Evolutionary conservation across 1,140 invertebrate species (phyloP), one percentile per base, ranked within the genome.

Genomic region (Diorhabda carinulata): DNA sequence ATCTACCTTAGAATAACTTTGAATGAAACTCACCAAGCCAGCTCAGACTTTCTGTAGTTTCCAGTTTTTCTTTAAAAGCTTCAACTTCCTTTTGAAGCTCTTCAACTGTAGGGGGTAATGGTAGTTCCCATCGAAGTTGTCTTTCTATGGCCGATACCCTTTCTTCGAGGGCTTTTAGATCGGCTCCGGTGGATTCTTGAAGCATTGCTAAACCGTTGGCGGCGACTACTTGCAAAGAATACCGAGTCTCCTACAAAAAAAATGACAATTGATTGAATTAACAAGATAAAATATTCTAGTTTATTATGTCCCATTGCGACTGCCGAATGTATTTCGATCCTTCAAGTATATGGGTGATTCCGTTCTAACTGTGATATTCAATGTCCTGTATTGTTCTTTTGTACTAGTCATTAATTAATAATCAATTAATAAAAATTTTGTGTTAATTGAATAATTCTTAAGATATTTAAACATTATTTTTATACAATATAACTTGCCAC

Each of bases 41-140:
- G 76, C 87, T 90, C 67, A 91, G 83, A 77, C 88, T 88, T 74
- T 90, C 88, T 42, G 88, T 86, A 57, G 88, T 89, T 79, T 91
- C 88, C 66, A 91, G 80, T 78, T 89, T 90, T 71, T 86, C 84
- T 72, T 86, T 85, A 74, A 91, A 88, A 57, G 82, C 81, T 70
- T 89, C 87, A 40, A 91, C 87, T 78, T 90, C 87, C 52, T 79
- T 79, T 76, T 88, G 86, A 41, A 91, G 83, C 70, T 90, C 88
- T 66, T 83, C 78, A 25, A 91, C 84, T 58, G 82, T 80, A 3
- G 85, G 81, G 1, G 85, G 86, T 47, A 86, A 78, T 52, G 83
- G 82, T 60, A 82, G 78, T 56, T 86, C 83, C 25, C 83, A 81
- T 65, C 84, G 82, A 40, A 91, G 81, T 76, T 86, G 85, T 70